Evolutionary conservation across 2,888 invertebrate species (phyloP).

Genomic region (Athetis lepigone): DNA sequence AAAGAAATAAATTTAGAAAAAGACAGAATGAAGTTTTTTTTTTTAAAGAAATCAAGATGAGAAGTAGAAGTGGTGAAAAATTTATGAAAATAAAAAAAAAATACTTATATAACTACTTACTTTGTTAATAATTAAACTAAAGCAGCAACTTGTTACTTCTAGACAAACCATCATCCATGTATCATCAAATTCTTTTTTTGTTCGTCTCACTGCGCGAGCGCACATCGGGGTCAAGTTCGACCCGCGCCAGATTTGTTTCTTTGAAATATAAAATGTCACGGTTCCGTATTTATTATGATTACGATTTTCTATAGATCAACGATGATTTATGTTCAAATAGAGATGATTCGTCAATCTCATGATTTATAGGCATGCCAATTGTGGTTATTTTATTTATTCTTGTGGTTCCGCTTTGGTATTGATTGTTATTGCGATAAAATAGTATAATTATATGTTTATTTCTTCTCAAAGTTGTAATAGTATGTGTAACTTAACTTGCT

Average conservation of each 20-base stretch:
- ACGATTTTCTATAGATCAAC: conserved; percentile 19
- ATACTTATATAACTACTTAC: no score
- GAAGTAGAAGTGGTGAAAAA: no score
- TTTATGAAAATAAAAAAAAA: no score
- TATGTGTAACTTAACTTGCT: no score
- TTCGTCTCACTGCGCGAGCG: conserved; percentile 48
- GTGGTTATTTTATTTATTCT: background rate
- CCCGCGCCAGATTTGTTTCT: conserved; percentile 40
- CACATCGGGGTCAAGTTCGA: conserved; percentile 75
- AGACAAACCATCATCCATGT: conserved; percentile 37
- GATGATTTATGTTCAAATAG: conserved; percentile 24
- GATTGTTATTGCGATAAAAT: background rate
- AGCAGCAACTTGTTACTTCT: conserved; percentile 33
- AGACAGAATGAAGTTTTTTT: no score
- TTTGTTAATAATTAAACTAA: background rate
- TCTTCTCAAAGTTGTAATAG: no score
- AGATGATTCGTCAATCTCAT: conserved; percentile 7
- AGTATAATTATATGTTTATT: no score
- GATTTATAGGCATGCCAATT: background rate
- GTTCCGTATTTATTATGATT: conserved; percentile 53
- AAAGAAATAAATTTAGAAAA: no score
- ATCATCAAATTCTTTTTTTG: conserved; percentile 53
- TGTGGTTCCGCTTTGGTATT: background rate
- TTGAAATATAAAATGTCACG: conserved; percentile 45
- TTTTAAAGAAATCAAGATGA: no score